Base-by-base conservation (phyloP, 2,888 invertebrate species). In the Dione vanillae region DNA sequence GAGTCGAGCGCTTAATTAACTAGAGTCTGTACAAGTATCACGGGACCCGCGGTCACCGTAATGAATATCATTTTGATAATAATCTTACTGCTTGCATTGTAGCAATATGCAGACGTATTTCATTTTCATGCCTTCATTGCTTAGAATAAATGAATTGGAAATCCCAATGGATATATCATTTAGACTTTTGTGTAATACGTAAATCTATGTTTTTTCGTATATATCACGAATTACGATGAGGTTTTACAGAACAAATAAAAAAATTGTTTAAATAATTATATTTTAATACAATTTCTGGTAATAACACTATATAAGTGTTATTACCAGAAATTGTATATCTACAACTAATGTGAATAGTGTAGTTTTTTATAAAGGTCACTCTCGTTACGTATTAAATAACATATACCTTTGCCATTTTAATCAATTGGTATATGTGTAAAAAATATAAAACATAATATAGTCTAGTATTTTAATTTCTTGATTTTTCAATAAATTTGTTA, bases 51-150 rank as follows among this genome's bases (percentile, higher is more conserved):
- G 70, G 67, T 70, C 70, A 68, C 61, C 65, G 65, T 70, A 67
- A 70, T 73, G 56, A 70, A 70, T 71, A 64, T 71, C 47, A 70
- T 70, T 70, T 68, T 73, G 73, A 73, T 70, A 65, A 68, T 70
- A 61, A 68, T 67, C 65, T 49, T 35, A 43, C 58, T 51, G 67
- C 61, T 49, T 65, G 70, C 70, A 65, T 73, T 56, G 47, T 59
- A 51, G 41, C 70, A 65, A 62, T 64, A 64, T 64, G 64, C 59
- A 40, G 16, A 43, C 27, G 35, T 62, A 54, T 54, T 64, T 47
- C 62, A 64, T 47, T 69, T 69, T 40, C 54, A 69, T 54, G 16
- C 40, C 62, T n/a, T 69, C 69, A 47, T 45, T 37, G 45, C 54
- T 64, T 52, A 47, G 37, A 43, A 43, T 49, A 35, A 52, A 68